A percentile compares a stretch with the other conserved stretches of the same genome.
Evolutionary conservation across 2,113 vertebrate genomes (phyloP).

Genomic region (Elaphurus davidianus): DNA sequence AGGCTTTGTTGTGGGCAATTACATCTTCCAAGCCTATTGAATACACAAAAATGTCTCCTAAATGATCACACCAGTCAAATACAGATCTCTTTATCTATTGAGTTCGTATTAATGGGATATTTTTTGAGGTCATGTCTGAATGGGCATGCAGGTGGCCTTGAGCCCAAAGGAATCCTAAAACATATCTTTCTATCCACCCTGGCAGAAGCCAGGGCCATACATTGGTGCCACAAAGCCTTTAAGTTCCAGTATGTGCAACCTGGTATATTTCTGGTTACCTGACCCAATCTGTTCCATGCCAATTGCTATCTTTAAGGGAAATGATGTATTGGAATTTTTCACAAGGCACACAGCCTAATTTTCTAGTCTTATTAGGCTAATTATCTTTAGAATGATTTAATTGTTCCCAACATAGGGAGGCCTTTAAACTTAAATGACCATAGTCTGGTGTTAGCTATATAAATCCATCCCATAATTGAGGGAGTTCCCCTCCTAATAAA

Average conservation of each 20-base stretch:
- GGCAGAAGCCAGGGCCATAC: neutral
- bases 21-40: neutral
- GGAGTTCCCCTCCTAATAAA: neutral
- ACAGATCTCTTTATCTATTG: neutral
- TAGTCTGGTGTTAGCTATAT: neutral
- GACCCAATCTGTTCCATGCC: neutral
- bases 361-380: neutral
- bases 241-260: neutral
- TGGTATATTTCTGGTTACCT: neutral
- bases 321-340: neutral
- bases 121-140: neutral
- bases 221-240: neutral
- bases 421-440: neutral
- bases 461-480: neutral
- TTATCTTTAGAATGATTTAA: neutral
- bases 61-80: neutral
- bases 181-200: neutral
- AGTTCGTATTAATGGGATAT: neutral
- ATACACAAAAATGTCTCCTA: neutral
- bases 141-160: neutral
- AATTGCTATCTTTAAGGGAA: neutral
- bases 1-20: neutral
- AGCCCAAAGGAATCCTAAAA: neutral
- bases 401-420: neutral
- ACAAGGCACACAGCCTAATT: neutral